Percentiles rank a stretch among this genome's conserved stretches.
These are phyloP conservation scores for Myiotriccus ornatus DNA, from an alignment of 2,797 vertebrate genomes.

Conservation along the genomic window DNA sequence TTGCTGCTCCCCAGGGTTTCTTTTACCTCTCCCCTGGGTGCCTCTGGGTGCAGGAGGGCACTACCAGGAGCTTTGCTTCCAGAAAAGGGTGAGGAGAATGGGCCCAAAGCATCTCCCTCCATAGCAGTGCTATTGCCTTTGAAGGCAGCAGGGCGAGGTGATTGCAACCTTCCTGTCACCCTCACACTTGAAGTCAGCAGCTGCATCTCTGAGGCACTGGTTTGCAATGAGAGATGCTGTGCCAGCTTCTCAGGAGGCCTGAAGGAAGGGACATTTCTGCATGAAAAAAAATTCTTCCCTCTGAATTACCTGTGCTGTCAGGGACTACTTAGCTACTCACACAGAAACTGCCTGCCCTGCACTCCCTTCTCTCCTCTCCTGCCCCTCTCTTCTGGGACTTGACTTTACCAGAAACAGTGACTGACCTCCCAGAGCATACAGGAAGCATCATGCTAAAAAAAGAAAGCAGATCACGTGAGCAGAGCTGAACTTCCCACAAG, in stretches of 20 bases:
- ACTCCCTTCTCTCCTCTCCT: neutral
- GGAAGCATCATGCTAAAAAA: neutral
- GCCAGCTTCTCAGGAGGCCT: neutral
- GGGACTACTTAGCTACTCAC: neutral
- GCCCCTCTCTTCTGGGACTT: neutral
- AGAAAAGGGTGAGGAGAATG: neutral
- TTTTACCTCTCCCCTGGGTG: neutral
- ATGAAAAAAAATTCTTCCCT: neutral
- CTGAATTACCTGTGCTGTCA: neutral
- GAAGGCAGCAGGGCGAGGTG: accelerated
- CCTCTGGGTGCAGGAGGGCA: neutral
- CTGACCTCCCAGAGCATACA: neutral
- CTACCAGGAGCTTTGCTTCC: neutral
- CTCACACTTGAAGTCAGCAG: neutral
- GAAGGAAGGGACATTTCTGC: neutral
- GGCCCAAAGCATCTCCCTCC: accelerated
- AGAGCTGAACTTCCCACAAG: conserved; percentile 5
- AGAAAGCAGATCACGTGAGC: neutral
- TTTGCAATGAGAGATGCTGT: neutral
- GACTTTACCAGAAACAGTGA: neutral
- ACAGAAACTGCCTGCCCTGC: neutral
- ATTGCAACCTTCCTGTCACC: neutral
- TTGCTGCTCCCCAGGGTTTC: neutral
- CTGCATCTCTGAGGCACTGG: neutral
- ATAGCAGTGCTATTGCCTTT: accelerated